These are phyloP conservation scores for Eueremaeus valkanovi DNA, from an alignment of 2,888 invertebrate genomes.

Conservation along the genomic window DNA sequence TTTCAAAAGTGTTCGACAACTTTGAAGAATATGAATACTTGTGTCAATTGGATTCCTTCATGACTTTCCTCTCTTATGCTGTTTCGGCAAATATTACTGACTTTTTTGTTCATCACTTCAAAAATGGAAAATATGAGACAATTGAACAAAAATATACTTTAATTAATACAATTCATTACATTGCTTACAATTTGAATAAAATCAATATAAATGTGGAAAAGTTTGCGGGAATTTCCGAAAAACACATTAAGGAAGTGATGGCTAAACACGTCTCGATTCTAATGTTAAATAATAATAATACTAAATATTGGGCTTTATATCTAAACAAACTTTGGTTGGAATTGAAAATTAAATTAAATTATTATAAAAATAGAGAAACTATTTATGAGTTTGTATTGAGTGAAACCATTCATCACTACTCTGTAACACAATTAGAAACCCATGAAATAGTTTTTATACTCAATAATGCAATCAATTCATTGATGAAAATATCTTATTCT, in stretches of 20 bases:
- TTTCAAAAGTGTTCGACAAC: slow-evolving; percentile 1
- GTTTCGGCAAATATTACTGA: slow-evolving; percentile 11
- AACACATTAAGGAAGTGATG: background rate
- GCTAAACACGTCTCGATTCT: slow-evolving; percentile 19
- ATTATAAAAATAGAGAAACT: background rate
- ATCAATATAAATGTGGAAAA: background rate
- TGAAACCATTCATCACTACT: slow-evolving; percentile 19
- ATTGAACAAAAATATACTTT: slow-evolving; percentile 22
- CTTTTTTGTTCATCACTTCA: slow-evolving; percentile 23
- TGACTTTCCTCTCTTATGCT: slow-evolving; percentile 16
- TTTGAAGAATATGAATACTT: slow-evolving; percentile 16
- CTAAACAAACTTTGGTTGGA: slow-evolving; percentile 4
- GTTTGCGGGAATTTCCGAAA: background rate
- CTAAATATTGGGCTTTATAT: slow-evolving; percentile 13
- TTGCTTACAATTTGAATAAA: background rate
- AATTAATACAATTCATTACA: slow-evolving; percentile 26
- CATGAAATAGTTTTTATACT: background rate
- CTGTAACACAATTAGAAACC: background rate
- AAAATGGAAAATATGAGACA: slow-evolving; percentile 22
- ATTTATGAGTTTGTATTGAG: slow-evolving; percentile 9
- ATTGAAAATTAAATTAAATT: background rate
- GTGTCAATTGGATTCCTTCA: slow-evolving; percentile 1
- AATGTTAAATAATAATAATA: background rate
- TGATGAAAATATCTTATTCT: background rate
- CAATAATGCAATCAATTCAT: background rate